Percentiles rank a stretch among this genome's conserved stretches.
Evolutionary conservation across 2,888 invertebrate species (phyloP).

Genomic region (Apamea sordens): DNA sequence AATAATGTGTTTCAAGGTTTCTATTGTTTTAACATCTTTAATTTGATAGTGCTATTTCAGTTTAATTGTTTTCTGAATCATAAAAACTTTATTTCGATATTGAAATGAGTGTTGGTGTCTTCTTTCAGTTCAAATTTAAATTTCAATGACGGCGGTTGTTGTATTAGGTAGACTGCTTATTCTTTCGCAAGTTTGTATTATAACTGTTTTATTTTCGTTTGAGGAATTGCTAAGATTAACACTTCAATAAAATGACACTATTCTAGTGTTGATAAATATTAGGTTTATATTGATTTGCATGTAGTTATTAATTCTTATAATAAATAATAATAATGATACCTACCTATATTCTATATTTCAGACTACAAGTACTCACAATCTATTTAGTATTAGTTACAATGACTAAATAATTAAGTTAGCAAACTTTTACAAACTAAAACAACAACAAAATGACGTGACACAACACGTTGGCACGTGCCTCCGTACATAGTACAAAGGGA

Average conservation of each 20-base stretch:
- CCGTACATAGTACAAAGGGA: too few relatives aligned
- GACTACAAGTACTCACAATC: too few relatives aligned
- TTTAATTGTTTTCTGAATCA: slow-evolving; percentile 16
- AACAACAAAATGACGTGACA: too few relatives aligned
- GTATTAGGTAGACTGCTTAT: not conserved
- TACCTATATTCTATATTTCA: too few relatives aligned
- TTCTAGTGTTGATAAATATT: not conserved
- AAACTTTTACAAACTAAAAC: too few relatives aligned
- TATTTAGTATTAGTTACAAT: too few relatives aligned
- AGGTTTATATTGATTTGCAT: not conserved
- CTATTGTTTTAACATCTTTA: slow-evolving; percentile 16
- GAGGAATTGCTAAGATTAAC: not conserved
- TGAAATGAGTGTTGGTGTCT: slow-evolving; percentile 5
- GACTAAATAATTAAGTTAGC: too few relatives aligned
- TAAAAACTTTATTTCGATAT: slow-evolving; percentile 16
- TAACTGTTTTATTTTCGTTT: not conserved
- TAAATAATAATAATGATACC: too few relatives aligned
- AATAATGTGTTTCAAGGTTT: not conserved
- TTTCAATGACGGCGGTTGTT: not conserved
- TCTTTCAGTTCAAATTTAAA: slow-evolving; percentile 15
- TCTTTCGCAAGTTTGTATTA: not conserved
- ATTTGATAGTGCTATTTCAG: slow-evolving; percentile 14
- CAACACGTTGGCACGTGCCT: too few relatives aligned
- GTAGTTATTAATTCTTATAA: too few relatives aligned
- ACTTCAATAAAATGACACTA: not conserved